Evolutionary conservation across 1,140 invertebrate species (phyloP), one percentile per base, ranked within the genome.

Genomic region (Hylyphantes graminicola): DNA sequence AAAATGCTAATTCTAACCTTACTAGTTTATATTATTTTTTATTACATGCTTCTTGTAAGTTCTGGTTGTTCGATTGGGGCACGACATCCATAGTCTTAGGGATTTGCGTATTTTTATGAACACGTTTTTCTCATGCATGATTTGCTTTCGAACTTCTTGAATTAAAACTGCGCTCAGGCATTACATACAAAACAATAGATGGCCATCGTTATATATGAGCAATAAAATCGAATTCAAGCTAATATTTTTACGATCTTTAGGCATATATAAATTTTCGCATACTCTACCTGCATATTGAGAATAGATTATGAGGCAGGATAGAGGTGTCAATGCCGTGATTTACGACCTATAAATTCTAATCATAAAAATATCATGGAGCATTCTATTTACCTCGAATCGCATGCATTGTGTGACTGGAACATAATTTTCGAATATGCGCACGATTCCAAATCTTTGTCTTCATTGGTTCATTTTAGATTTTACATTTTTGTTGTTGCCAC

Each of bases 201-300:
- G 77, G 50, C 51, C 68, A 35, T 64, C 48, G 77, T 80, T 80
- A 80, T 80, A 80, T 80, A 80, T 50, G 77, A 80, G 53, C 77
- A 55, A 80, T 80, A 80, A 80, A 80, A 15, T 21, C 17, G 63
- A 80, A 67, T 80, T 65, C 65, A 50, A 35, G 63, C 65, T 64
- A 80, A 80, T 80, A 80, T 80, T 80, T 35, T 78, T 78, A 78
- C 55, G 57, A 67, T 80, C 65, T 21, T 48, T 11, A 8, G 15
- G 77, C 65, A 80, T 70, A 80, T 59, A 80, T 80, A 80, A 70
- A 80, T 70, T 80, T 70, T 80, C 77, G 64, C 77, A 80, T 59
- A 80, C 65, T 54, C 2, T 17, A 61, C 74, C 76, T 80, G 77
- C 77, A 80, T 80, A 80, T 80, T 80, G 77, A 35, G 77, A 80